Evolutionary conservation across 92 coral and sea anemone species (phyloP), one percentile per base, ranked within the genome.

Genomic region (Siderastrea radians): DNA sequence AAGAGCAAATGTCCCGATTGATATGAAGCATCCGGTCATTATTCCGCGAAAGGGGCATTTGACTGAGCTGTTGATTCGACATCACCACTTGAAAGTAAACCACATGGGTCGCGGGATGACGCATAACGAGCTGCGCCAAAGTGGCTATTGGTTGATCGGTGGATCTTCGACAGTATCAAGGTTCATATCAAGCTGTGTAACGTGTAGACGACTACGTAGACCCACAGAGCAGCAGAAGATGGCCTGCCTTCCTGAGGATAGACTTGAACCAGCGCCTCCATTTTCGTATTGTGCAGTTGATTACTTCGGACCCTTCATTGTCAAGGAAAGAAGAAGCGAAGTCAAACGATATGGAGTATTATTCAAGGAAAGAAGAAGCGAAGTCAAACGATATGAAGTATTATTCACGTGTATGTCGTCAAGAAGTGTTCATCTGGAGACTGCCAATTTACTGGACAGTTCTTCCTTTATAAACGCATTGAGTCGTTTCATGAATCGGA

Each of bases 251-350:
- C 86, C 91, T 48, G 53, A 54, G 50, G 74, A 71, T 75, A 63
- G 86, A 26, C 69, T 84, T 26, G 88, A 72, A 46, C 89, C 84
- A 49, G 73, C 91, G 0, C 71, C 81, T 2, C 91, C 75, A 1
- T 86, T 86, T 50, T 77, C 84, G 3, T 86, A 77, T 70, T 63
- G 84, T 62, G 84, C 84, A 10, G 54, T 86, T 13, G 84, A 86
- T 66, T 86, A n/a, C 78, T 86, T 86, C 17, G 84, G 79, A 49
- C 84, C 84, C 4, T 78, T 77, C 59, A 38, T 44, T n/a, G 19
- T 86, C 58, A 86, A 78, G 51, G n/a, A n/a, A n/a, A n/a, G n/a
- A n/a, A n/a, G n/a, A n/a, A n/a, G n/a, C n/a, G n/a, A n/a, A n/a
- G n/a, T n/a, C n/a, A n/a, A n/a, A n/a, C n/a, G n/a, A n/a, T n/a